Conservation (phyloP, 2,113 vertebrate genomes). For the Pelmatolapia mariae region DNA sequence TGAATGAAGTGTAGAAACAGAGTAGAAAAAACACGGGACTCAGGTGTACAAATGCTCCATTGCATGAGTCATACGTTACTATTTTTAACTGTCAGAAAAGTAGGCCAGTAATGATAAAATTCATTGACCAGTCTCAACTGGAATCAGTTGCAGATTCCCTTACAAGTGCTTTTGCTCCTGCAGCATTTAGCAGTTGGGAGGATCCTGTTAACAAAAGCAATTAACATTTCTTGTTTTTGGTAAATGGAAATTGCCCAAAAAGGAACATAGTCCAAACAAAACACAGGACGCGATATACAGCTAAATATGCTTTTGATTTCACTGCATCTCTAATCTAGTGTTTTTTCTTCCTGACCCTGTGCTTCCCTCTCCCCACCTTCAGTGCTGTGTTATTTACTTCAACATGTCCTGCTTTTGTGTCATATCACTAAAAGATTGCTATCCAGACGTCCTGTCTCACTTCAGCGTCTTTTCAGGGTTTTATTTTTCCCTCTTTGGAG, state of each 20-base stretch:
- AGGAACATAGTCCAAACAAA: not conserved
- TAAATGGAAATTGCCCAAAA: not conserved
- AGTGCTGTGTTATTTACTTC: not conserved
- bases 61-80: not conserved
- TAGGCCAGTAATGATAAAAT: not conserved
- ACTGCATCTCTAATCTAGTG: not conserved
- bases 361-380: not conserved
- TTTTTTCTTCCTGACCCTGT: not conserved
- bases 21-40: not conserved
- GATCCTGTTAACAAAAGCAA: not conserved
- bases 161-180: not conserved
- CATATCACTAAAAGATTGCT: conserved; percentile 29
- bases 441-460: conserved; percentile 21
- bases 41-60: not conserved
- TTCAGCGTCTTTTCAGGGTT: conserved; percentile 8
- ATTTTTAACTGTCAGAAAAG: not conserved
- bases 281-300: not conserved
- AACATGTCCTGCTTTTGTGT: conserved; percentile 1
- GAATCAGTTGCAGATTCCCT: not conserved
- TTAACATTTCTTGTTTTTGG: not conserved
- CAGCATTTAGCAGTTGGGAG: not conserved
- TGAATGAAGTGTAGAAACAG: not conserved
- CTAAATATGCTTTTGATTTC: not conserved
- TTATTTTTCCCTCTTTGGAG: not conserved
- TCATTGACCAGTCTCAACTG: not conserved